Evolutionary conservation across 2,113 vertebrate genomes (phyloP), one percentile per base, ranked within the genome.

Genomic region (Paedocypris sp.): DNA sequence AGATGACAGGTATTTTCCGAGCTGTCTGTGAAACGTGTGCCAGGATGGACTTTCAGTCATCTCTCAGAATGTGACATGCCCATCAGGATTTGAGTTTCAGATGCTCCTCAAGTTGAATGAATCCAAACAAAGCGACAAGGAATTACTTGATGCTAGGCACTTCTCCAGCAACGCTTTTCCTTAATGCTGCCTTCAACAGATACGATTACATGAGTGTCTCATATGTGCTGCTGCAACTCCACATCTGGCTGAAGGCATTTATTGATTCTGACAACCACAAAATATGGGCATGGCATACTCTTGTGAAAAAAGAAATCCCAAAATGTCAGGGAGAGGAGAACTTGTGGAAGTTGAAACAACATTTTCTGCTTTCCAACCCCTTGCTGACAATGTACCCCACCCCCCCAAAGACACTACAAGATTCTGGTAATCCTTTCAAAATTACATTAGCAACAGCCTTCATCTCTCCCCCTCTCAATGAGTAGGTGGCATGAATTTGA

Each of bases 151-250:
- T 72, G 77, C 74, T 67, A 76, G 78, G 80, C 79, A 79, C 73
- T 79, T 75, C 80, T 83, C 82, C 82, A 81, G 80, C 77, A 79
- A 82, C 75, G 83, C 76, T 82, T 85, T 82, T 69, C 80, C 78
- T 79, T 83, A 81, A 84, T 83, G 79, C 81, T 79, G 82, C 82
- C 83, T 78, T 81, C 83, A 81, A 80, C 81, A 80, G 80, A 85
- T 82, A 80, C 79, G 79, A 83, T 84, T 83, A 85, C 83, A 84
- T 73, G 78, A 82, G 81, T 73, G 80, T 81, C 79, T 83, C 76
- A 74, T 72, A 80, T 77, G 82, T 77, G 77, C 81, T 83, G 82
- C 79, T 83, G 80, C 83, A 82, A 81, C 78, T 77, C 72, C 81
- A 80, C 75, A 71, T 80, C 81, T 82, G 79, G 78, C 83, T 80